Base-by-base conservation (phyloP, 2,113 vertebrate species). In the Nestor notabilis region DNA sequence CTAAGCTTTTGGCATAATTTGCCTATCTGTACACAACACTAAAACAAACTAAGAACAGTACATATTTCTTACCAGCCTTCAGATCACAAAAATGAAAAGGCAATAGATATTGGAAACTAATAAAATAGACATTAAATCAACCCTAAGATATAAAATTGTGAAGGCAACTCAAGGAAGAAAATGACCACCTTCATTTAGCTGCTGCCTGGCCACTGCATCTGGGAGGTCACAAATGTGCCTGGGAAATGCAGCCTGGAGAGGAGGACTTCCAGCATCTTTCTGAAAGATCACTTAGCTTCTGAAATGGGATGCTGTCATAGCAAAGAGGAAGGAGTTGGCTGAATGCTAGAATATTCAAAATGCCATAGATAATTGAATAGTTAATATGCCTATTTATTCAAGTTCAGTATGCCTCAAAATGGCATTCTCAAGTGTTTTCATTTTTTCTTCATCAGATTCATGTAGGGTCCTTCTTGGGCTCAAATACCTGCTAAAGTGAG, bases 341-440 rank as follows among this genome's bases (percentile, higher is more conserved):
- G 83, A 70, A 87, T 49, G 28, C 70, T 77, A n/a, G 94, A 87
- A 77, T 63, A 87, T 70, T 93, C 64, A 41, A 78, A 91, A 89
- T 87, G 60, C 55, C 37, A 6, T 12, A 65, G 60, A 74, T 97
- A 95, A 93, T 94, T 93, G 95, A 93, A 81, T 76, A 80, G 60
- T 66, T 96, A 81, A 94, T 93, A 65, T 44, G 16, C 58, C 84
- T 53, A 50, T 93, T 93, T 91, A 70, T 58, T 70, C 64, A 31
- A 91, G 47, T 53, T 87, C 50, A 4, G 3, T 53, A 37, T 81
- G 23, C 41, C 89, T 70, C 83, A 89, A 95, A 94, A 93, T 89
- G 94, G 37, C 77, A 46, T 72, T 95, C 91, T 95, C 76, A 84
- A 96, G 83, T 94, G 89, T 47, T 93, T 88, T 55, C 39, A 4